phyloP scores from a whole-genome alignment of 2,888 invertebrate species.

The Ectropis crepuscularia region DNA sequence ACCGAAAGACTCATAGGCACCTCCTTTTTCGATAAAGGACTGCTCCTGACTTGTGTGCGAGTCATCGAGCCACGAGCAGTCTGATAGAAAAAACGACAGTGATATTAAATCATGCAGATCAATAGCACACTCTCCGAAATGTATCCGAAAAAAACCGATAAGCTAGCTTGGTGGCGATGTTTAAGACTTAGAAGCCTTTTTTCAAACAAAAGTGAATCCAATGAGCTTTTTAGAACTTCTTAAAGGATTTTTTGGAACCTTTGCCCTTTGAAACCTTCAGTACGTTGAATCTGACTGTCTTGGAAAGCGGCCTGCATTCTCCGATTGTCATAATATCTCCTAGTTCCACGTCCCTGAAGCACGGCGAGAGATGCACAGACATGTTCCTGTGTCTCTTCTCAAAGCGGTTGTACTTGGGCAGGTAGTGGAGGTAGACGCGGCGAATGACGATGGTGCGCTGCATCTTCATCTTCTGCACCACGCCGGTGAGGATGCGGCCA shows the following conservation, averaged over 20 bases:
- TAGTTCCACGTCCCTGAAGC: constrained; percentile 97
- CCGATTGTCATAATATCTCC: constrained; percentile 99
- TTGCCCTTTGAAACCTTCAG: constrained; percentile 98
- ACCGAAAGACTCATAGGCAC: too few species aligned
- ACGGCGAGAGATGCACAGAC: constrained; percentile 99
- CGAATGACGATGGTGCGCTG: constrained; percentile 99
- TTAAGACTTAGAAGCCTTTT: too few species aligned
- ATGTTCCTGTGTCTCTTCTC: constrained; percentile 99
- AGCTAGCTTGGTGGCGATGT: too few species aligned
- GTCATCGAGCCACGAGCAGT: too few species aligned
- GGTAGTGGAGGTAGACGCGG: constrained; percentile 98
- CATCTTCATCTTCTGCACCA: constrained; percentile 99
- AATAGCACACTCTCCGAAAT: too few species aligned
- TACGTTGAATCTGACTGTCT: constrained; percentile 99
- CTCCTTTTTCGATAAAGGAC: too few species aligned
- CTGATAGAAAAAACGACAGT: too few species aligned
- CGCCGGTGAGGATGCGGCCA: constrained; percentile 97
- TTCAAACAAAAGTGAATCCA: too few species aligned
- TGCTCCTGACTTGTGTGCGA: too few species aligned
- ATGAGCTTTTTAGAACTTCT: constrained; percentile 97
- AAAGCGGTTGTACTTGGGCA: constrained; percentile 99
- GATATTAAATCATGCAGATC: too few species aligned
- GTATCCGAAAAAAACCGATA: too few species aligned
- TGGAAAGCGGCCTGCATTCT: constrained; percentile 98
- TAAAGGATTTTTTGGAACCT: constrained; percentile 97